A percentile compares a stretch with the other conserved stretches of the same genome.
phyloP scores from a whole-genome alignment of 2,113 vertebrate genomes.

The Apteryx owenii region DNA sequence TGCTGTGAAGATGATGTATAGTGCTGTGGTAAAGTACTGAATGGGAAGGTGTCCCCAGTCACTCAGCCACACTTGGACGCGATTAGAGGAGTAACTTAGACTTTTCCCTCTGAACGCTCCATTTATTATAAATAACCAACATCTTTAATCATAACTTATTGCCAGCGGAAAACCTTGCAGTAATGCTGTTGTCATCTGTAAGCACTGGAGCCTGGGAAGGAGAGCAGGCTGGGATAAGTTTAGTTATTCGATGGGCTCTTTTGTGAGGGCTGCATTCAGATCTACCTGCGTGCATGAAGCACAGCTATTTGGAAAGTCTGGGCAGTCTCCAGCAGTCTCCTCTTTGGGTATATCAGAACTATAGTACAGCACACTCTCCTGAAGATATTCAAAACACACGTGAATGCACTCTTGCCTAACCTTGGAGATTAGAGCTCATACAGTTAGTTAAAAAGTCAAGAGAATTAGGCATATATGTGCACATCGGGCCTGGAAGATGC shows the following conservation, averaged over 20 bases:
- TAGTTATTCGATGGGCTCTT: neutral
- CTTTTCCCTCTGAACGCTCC: neutral
- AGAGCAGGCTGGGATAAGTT: neutral
- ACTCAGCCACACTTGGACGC: neutral
- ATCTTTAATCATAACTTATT: neutral
- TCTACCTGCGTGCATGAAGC: neutral
- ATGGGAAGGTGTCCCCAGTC: neutral
- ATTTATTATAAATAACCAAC: neutral
- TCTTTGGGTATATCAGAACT: neutral
- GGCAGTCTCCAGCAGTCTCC: neutral
- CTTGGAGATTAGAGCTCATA: neutral
- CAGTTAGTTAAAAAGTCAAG: neutral
- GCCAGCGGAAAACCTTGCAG: neutral
- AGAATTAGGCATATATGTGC: neutral
- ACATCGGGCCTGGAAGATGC: neutral
- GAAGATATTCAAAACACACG: neutral
- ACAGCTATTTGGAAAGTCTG: neutral
- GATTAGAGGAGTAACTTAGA: neutral
- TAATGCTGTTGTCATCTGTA: neutral
- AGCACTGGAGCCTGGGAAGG: neutral
- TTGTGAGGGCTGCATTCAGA: accelerated
- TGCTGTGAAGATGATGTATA: neutral
- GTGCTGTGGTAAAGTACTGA: neutral
- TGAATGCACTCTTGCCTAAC: neutral
- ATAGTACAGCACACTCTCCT: neutral